phyloP scores from a whole-genome alignment of 1,140 invertebrate genomes.

The Lamellibrachia luymesi region DNA sequence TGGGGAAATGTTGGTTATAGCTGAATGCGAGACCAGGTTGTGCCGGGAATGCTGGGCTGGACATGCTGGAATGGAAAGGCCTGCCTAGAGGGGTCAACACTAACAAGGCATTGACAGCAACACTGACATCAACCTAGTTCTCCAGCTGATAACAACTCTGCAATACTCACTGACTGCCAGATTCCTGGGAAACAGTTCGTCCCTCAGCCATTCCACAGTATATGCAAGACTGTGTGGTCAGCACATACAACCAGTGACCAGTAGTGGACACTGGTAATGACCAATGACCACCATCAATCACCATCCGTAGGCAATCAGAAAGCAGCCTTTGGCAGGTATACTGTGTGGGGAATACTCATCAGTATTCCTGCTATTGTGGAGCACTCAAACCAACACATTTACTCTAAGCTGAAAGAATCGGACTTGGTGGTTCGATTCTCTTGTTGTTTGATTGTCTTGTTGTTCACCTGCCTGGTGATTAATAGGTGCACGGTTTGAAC shows the following conservation, averaged over 20 bases:
- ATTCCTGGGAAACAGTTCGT: neutral
- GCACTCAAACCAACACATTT: neutral
- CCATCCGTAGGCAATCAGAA: neutral
- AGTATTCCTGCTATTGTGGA: neutral
- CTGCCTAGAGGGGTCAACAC: neutral
- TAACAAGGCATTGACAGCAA: neutral
- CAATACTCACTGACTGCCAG: neutral
- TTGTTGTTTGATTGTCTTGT: neutral
- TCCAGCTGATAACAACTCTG: neutral
- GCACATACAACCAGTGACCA: neutral
- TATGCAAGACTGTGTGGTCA: neutral
- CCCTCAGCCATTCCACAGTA: neutral
- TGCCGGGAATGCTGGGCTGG: too few species aligned
- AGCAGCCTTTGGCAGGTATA: neutral
- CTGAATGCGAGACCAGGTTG: too few species aligned
- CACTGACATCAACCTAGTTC: neutral
- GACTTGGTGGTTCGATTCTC: neutral
- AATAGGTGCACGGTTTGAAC: neutral
- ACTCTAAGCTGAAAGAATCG: neutral
- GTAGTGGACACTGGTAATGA: neutral
- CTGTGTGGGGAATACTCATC: neutral
- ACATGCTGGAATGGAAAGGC: neutral
- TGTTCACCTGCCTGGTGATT: neutral
- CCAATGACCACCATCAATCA: neutral
- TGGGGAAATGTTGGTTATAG: too few species aligned